A percentile compares a stretch with the other conserved stretches of the same genome.
These are phyloP conservation scores for Pammene fasciana DNA, from an alignment of 2,888 invertebrate genomes.

Conservation along the genomic window DNA sequence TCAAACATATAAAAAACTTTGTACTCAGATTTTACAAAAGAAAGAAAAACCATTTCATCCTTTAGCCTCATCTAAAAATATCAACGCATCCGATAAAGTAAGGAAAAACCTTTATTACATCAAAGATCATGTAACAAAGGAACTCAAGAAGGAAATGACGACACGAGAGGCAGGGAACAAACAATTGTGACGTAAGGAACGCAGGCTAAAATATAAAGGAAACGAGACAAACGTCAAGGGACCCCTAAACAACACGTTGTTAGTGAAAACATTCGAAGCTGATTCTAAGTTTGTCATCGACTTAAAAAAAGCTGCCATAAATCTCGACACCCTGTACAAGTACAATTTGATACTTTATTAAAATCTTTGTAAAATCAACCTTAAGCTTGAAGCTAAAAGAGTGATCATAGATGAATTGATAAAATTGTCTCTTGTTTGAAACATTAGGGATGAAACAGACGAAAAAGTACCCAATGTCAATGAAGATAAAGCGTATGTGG, in stretches of 20 bases:
- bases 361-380: slow-evolving; percentile 3
- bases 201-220: slow-evolving; percentile 46
- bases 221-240: slow-evolving; percentile 59
- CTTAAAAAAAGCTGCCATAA: slow-evolving; percentile 64
- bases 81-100: slow-evolving; percentile 3
- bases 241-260: slow-evolving; percentile 64
- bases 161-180: slow-evolving; percentile 20
- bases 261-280: slow-evolving; percentile 59
- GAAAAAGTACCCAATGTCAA: slow-evolving; percentile 49
- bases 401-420: neutral
- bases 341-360: neutral
- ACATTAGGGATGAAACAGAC: neutral
- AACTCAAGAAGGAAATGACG: slow-evolving; percentile 26
- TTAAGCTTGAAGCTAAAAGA: neutral
- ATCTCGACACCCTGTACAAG: slow-evolving; percentile 44
- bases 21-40: too few species aligned
- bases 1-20: too few species aligned
- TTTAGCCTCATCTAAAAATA: neutral
- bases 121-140: slow-evolving; percentile 18
- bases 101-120: neutral
- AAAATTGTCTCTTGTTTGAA: neutral
- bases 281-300: slow-evolving; percentile 71
- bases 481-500: slow-evolving; percentile 48
- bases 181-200: slow-evolving; percentile 26
- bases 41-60: too few species aligned